These are phyloP conservation scores for Trididemnum clinides DNA, from an alignment of 23 tunicate species.

Conservation along the genomic window DNA sequence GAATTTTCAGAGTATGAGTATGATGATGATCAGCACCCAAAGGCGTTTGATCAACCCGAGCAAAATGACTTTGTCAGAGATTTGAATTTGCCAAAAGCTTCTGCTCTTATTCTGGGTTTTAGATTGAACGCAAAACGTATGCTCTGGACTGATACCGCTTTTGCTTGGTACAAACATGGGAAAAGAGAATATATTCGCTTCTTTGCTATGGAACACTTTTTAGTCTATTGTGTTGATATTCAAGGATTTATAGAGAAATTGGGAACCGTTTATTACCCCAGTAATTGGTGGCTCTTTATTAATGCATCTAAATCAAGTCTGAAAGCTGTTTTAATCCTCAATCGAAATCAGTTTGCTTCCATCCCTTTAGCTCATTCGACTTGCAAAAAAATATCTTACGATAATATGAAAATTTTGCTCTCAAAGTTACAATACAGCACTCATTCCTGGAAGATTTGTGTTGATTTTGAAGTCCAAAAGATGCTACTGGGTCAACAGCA, in stretches of 20 bases:
- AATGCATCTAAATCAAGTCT: slow-evolving; percentile 36
- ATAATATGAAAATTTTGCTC: slow-evolving; percentile 32
- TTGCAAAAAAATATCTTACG: slow-evolving; percentile 13
- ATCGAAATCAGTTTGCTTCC: too few relatives aligned
- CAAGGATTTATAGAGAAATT: too few relatives aligned
- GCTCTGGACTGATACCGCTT: slow-evolving; percentile 53
- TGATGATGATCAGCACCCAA: slow-evolving; percentile 23
- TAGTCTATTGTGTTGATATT: too few relatives aligned
- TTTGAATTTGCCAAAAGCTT: too few relatives aligned
- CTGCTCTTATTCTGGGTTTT: slow-evolving; percentile 37
- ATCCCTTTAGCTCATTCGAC: too few relatives aligned
- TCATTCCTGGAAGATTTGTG: slow-evolving; percentile 26
- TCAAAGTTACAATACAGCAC: slow-evolving; percentile 29
- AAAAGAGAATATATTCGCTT: too few relatives aligned
- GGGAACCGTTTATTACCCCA: slow-evolving; percentile 5
- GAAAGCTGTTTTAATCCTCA: slow-evolving; percentile 38
- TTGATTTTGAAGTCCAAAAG: too few relatives aligned
- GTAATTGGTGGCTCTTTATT: slow-evolving; percentile 22
- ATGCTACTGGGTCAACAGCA: slow-evolving; percentile 30
- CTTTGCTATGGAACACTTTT: too few relatives aligned
- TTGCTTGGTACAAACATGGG: slow-evolving; percentile 38
- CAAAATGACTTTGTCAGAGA: slow-evolving; percentile 34
- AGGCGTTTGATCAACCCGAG: slow-evolving; percentile 22
- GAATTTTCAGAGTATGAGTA: too few relatives aligned
- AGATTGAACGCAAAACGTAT: slow-evolving; percentile 40